Conservation (phyloP, 2,113 vertebrate genomes). For the Sander lucioperca region DNA sequence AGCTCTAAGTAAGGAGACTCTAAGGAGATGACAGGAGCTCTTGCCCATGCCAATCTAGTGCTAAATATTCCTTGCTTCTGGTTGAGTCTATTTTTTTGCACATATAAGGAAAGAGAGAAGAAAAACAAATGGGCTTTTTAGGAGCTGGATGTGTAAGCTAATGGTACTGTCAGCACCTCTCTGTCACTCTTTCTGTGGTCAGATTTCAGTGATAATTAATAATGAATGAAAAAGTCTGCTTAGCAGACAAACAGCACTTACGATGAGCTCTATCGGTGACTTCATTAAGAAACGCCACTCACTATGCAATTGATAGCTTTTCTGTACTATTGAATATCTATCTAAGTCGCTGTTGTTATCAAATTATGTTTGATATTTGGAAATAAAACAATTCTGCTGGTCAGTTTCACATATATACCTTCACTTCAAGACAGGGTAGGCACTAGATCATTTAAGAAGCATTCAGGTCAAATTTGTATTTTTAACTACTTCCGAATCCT, state of each 20-base stretch:
- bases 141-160: constrained; percentile 5
- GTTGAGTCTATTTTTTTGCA: background rate
- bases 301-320: background rate
- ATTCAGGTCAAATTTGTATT: background rate
- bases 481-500: background rate
- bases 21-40: constrained; percentile 14
- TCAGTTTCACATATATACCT: background rate
- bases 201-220: constrained; percentile 59
- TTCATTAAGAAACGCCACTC: constrained; percentile 50
- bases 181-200: constrained; percentile 48
- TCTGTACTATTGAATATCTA: background rate
- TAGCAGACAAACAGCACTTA: constrained; percentile 42
- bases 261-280: constrained; percentile 19
- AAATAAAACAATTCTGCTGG: background rate
- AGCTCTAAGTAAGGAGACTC: constrained; percentile 35
- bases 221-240: constrained; percentile 53
- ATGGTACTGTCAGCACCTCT: constrained; percentile 8
- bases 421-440: background rate
- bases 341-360: background rate
- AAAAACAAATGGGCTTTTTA: background rate
- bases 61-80: constrained; percentile 25
- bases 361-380: background rate
- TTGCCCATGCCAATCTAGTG: constrained; percentile 5
- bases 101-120: background rate
- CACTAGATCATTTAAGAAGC: background rate